phyloP scores from a whole-genome alignment of 2,797 vertebrate genomes.

The Trichosurus vulpecula region DNA sequence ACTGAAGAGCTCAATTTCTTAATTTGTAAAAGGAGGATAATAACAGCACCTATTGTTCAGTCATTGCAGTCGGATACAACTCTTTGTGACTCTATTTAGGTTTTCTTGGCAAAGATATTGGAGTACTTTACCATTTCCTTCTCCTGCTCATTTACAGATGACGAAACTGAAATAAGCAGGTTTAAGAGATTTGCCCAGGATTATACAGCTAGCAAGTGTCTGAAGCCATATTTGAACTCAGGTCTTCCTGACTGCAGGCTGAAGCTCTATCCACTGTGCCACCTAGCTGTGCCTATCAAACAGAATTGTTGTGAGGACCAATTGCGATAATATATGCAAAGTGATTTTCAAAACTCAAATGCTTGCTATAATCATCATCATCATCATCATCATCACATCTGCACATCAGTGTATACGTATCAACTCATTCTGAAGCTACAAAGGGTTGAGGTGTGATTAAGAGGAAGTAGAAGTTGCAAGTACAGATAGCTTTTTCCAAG shows the following conservation, averaged over 20 bases:
- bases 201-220: neutral
- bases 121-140: neutral
- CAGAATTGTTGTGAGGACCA: neutral
- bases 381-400: neutral
- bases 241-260: neutral
- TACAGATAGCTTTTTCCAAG: neutral
- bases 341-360: neutral
- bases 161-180: neutral
- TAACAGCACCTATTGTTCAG: neutral
- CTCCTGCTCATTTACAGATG: neutral
- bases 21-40: neutral
- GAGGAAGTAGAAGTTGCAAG: neutral
- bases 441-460: neutral
- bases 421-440: neutral
- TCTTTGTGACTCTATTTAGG: neutral
- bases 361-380: neutral
- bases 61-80: neutral
- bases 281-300: neutral
- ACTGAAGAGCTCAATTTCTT: neutral
- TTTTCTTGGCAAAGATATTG: neutral
- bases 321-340: neutral
- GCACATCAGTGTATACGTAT: neutral
- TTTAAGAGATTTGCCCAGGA: neutral
- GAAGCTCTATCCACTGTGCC: neutral
- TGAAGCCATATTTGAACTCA: neutral